Evolutionary conservation across 2,888 invertebrate genomes (phyloP).

Genomic region (Adelognathus sp.): DNA sequence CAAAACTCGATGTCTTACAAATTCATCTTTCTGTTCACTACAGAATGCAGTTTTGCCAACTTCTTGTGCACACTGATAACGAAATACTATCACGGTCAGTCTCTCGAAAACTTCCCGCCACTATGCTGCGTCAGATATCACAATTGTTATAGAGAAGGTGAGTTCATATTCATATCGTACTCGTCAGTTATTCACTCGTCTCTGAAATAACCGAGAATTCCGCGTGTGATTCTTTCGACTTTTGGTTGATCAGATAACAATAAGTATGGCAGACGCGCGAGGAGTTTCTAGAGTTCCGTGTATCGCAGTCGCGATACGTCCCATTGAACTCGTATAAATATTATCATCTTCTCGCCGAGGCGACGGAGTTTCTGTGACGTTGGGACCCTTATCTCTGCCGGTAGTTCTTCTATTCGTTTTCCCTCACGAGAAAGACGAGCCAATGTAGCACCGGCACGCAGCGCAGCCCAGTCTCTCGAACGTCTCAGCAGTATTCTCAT

Average conservation of each 20-base stretch:
- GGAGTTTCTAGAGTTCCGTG: constrained; percentile 27
- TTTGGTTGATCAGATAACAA: constrained; percentile 9
- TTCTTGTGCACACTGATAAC: no score
- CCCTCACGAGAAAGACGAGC: background rate
- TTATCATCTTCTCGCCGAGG: constrained; percentile 38
- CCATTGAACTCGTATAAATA: constrained; percentile 48
- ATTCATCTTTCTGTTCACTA: no score
- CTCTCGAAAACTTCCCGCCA: no score
- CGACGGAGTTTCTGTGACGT: constrained; percentile 9
- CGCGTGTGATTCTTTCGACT: background rate
- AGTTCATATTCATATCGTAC: background rate
- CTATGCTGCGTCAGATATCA: background rate
- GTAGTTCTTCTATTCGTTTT: constrained; percentile 20
- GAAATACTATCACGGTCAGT: no score
- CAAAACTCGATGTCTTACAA: no score
- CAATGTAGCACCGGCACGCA: background rate
- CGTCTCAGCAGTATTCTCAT: constrained; percentile 53
- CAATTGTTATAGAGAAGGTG: background rate
- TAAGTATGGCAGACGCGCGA: background rate
- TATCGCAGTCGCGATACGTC: constrained; percentile 12
- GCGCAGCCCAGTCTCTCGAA: constrained; percentile 30
- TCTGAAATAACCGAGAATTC: constrained; percentile 7
- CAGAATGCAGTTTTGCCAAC: no score
- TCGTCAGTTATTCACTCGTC: background rate
- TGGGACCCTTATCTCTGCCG: constrained; percentile 35